These are phyloP conservation scores for Phrynocephalus guinanensis DNA, from an alignment of 2,797 vertebrate species.

Conservation along the genomic window DNA sequence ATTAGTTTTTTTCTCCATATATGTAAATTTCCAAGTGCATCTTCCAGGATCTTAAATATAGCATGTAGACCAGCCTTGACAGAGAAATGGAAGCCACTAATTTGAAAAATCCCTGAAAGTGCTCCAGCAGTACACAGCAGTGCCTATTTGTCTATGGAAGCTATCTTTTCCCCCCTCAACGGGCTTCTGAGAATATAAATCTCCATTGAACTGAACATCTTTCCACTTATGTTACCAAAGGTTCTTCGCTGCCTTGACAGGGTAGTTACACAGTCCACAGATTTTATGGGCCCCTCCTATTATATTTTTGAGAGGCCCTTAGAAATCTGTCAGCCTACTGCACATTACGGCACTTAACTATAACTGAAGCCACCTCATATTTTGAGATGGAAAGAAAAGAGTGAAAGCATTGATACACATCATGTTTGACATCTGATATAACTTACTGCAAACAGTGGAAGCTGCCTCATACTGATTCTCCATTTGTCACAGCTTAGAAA, in stretches of 20 bases:
- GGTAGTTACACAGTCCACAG: constrained; percentile 59
- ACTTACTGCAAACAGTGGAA: not conserved
- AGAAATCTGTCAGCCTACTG: constrained; percentile 41
- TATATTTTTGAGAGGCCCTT: constrained; percentile 46
- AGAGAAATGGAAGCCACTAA: constrained; percentile 47
- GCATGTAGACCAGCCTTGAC: constrained; percentile 13
- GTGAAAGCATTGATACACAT: constrained; percentile 8
- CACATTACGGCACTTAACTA: constrained; percentile 12
- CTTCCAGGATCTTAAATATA: not conserved
- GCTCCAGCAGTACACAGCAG: constrained; percentile 43
- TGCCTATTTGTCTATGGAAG: not conserved
- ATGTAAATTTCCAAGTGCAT: not conserved
- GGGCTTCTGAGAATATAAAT: constrained; percentile 40
- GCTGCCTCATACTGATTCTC: not conserved
- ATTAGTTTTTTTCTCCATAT: not conserved
- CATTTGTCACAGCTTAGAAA: not conserved
- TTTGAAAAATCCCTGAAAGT: constrained; percentile 53
- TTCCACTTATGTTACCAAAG: constrained; percentile 47
- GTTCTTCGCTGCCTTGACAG: constrained; percentile 52
- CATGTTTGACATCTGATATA: not conserved
- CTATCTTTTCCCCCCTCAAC: constrained; percentile 19
- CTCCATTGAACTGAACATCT: constrained; percentile 32
- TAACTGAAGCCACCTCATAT: constrained; percentile 33
- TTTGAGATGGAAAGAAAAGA: not conserved
- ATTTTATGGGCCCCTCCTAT: constrained; percentile 51